Conservation (phyloP, 2,113 vertebrate genomes). For the Bettongia penicillata region DNA sequence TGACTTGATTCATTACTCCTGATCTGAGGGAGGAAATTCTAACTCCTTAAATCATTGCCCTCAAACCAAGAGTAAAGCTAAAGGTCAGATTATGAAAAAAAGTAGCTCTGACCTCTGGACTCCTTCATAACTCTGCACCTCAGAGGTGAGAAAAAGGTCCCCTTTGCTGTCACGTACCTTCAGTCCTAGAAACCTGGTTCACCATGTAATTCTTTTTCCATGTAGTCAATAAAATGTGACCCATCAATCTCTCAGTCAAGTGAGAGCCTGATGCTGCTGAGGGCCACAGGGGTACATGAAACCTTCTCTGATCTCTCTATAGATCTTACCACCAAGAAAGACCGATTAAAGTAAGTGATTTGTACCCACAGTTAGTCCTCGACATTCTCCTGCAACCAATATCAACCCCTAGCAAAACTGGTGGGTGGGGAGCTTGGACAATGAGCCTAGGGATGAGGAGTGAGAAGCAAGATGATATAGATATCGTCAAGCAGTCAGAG, state of each 20-base stretch:
- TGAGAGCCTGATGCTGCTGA: slow-evolving; percentile 51
- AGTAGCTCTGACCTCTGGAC: neutral
- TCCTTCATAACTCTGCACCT: neutral
- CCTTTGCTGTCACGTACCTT: neutral
- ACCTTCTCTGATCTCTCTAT: slow-evolving; percentile 28
- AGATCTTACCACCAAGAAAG: slow-evolving; percentile 8
- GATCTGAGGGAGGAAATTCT: neutral
- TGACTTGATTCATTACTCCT: neutral
- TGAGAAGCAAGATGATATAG: neutral
- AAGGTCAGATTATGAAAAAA: neutral
- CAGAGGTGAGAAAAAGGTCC: neutral
- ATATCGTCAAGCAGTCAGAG: neutral
- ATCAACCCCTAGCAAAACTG: neutral
- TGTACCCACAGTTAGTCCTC: rapidly evolving
- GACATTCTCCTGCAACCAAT: neutral
- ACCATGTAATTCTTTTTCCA: slow-evolving; percentile 15
- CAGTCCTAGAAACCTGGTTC: neutral
- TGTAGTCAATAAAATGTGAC: slow-evolving; percentile 60
- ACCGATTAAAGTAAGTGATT: slow-evolving; percentile 58
- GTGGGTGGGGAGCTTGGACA: neutral
- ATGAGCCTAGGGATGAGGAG: neutral
- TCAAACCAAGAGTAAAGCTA: neutral
- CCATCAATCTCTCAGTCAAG: slow-evolving; percentile 40
- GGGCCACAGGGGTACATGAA: slow-evolving; percentile 5
- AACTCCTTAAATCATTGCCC: neutral